phyloP scores from a whole-genome alignment of 2,113 vertebrate genomes.

The Microtus oregoni region DNA sequence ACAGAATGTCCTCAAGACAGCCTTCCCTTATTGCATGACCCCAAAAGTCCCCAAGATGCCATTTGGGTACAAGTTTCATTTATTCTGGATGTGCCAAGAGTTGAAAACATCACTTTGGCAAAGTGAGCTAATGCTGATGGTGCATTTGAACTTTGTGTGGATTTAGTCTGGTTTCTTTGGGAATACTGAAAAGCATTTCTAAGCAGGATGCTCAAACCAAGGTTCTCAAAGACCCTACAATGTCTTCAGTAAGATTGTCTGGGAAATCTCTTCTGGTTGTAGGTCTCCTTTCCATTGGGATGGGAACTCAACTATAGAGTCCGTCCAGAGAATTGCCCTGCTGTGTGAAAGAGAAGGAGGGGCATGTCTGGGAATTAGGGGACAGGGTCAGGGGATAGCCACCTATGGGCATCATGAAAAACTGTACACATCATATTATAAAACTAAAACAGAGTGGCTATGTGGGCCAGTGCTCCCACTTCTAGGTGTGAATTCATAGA shows the following conservation, averaged over 20 bases:
- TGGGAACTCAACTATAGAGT: neutral
- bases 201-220: neutral
- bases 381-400: too few relatives aligned
- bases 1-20: neutral
- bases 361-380: neutral
- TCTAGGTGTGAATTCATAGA: neutral
- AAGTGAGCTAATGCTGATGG: neutral
- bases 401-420: neutral
- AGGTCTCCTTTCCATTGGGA: neutral
- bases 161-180: neutral
- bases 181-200: neutral
- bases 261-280: neutral
- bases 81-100: neutral
- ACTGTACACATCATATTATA: rapidly evolving
- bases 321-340: neutral
- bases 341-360: neutral
- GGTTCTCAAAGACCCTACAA: neutral
- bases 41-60: neutral
- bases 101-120: neutral
- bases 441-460: neutral
- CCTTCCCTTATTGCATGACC: neutral
- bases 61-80: neutral
- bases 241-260: neutral
- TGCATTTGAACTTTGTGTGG: neutral
- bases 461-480: neutral